phyloP scores from a whole-genome alignment of 2,113 vertebrate species.

The Myrmecobius fasciatus region DNA sequence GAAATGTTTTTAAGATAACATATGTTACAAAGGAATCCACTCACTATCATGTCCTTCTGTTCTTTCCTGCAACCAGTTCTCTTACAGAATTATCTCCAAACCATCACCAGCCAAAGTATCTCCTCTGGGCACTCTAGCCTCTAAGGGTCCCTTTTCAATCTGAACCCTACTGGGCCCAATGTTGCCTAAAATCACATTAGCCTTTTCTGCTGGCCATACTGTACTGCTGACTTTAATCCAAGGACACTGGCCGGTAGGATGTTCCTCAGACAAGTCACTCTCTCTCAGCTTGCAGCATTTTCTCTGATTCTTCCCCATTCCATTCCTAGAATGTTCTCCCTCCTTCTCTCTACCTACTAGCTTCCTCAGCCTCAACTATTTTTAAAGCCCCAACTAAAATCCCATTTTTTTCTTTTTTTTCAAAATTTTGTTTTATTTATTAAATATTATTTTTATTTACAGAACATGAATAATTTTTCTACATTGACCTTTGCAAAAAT shows the following conservation, averaged over 20 bases:
- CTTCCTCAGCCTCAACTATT: not conserved
- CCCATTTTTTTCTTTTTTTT: not conserved
- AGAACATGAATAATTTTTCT: too few species aligned
- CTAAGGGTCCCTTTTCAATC: too few species aligned
- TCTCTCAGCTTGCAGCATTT: not conserved
- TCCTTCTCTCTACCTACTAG: not conserved
- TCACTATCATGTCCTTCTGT: too few species aligned
- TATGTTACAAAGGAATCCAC: too few species aligned
- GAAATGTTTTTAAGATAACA: too few species aligned
- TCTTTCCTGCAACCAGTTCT: not conserved
- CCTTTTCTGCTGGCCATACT: not conserved
- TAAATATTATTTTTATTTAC: too few species aligned
- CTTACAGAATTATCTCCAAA: not conserved
- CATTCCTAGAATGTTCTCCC: not conserved
- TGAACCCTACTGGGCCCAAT: too few species aligned
- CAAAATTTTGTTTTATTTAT: too few species aligned
- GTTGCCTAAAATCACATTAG: too few species aligned
- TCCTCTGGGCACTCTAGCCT: not conserved
- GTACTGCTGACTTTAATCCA: not conserved
- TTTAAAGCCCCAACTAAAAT: not conserved
- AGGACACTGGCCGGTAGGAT: not conserved
- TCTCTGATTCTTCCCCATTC: not conserved
- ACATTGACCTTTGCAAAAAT: too few species aligned
- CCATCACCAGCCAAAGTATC: not conserved
- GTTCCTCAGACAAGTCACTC: not conserved